These are phyloP conservation scores for Matsumurasca onukii DNA, from an alignment of 1,140 invertebrate genomes.

Conservation along the genomic window DNA sequence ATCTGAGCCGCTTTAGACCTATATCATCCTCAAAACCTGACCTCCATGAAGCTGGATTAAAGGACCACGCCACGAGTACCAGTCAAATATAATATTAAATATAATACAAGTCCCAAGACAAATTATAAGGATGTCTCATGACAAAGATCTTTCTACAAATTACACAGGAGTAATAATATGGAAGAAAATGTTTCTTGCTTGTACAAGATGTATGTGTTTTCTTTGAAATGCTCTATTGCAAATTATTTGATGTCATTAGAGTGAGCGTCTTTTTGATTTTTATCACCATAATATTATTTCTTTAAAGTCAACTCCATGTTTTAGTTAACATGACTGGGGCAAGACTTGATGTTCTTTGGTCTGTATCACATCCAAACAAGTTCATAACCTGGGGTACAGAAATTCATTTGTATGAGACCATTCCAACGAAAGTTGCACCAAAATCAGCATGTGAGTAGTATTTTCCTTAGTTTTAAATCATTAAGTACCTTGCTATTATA, in stretches of 20 bases:
- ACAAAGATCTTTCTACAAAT: no score
- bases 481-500: no score
- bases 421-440: conserved; percentile 56
- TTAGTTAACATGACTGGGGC: conserved; percentile 50
- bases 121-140: no score
- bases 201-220: neutral
- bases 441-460: conserved; percentile 57
- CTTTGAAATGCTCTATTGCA: neutral
- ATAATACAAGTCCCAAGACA: no score
- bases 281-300: neutral
- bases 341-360: conserved; percentile 77
- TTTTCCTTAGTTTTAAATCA: no score
- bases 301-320: neutral
- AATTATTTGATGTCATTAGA: neutral
- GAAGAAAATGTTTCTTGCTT: neutral
- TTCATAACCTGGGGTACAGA: conserved; percentile 87
- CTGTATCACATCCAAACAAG: conserved; percentile 71
- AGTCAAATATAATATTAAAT: no score
- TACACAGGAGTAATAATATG: neutral
- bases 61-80: no score
- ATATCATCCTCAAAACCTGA: no score
- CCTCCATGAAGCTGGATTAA: no score
- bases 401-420: conserved; percentile 78
- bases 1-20: no score
- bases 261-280: neutral